Base-by-base conservation (phyloP, 2,888 invertebrate species). In the Meandrusa payeni region DNA sequence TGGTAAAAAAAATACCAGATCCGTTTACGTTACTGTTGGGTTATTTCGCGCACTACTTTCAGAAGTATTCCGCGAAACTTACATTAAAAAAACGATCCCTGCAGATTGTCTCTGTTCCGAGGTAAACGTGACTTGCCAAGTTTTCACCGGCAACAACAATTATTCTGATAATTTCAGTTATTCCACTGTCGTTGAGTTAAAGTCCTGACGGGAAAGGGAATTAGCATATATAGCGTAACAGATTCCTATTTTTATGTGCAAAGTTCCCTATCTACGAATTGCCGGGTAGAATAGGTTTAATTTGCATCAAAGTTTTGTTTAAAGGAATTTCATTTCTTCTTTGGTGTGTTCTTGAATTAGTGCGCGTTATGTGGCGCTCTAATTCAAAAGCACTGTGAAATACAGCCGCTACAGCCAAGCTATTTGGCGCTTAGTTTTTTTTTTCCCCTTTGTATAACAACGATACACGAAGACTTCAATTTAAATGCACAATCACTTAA, bases 231-330 rank as follows among this genome's bases (percentile, higher is more conserved):
- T 19, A 42, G 20, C 38, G 26, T 43, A 13, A 43, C 32, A 38
- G 26, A 43, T 43, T 38, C 37, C 26, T 32, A 43, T 43, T 38
- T 38, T 43, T 43, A 43, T 43, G 38, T 13, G 32, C 24, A 31
- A 43, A 43, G 37, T 43, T 38, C 17, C n/a, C 10, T 36, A 27
- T 37, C 24, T 24, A 11, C 12, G 36, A 33, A 28, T 32, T 7
- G 27, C 20, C 20, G 19, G 19, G 11, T 5, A 20, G 7, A 24
- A 24, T 31, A 6, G 28, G 11, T 10, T 15, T 41, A 29, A 42
- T 31, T 37, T 42, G 29, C 36, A 31, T 42, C 15, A 1, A 12
- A 6, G 5, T 15, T 33, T 26, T 33, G 19, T 26, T 32, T 24
- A 7, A 31, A 17, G 19, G 19, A 19, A 23, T 23, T 10, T 36